These are phyloP conservation scores for Todiramphus saurophagus DNA, from an alignment of 2,113 vertebrate genomes.

Conservation along the genomic window DNA sequence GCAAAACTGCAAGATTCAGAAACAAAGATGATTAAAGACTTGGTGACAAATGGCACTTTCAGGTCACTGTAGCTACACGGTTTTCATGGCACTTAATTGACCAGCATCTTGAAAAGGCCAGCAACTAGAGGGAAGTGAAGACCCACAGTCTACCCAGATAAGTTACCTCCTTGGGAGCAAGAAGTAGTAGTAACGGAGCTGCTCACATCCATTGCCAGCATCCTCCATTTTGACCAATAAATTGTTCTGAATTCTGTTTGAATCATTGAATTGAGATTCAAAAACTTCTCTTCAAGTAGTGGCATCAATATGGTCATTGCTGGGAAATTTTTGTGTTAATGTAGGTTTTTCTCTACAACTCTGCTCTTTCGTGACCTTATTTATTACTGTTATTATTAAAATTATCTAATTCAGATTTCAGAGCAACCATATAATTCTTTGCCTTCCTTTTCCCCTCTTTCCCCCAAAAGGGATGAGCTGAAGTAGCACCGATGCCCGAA, in stretches of 20 bases:
- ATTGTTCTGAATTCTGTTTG: not conserved
- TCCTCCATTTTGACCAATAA: not conserved
- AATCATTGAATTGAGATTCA: not conserved
- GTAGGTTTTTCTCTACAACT: not conserved
- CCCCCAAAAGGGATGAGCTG: fast-evolving
- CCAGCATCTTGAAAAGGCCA: not conserved
- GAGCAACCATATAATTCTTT: not conserved
- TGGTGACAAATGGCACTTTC: not conserved
- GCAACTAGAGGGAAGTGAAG: not conserved
- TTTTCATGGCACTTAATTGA: not conserved
- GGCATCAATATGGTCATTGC: not conserved
- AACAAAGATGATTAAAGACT: not conserved
- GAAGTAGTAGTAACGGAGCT: not conserved
- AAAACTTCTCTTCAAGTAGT: not conserved
- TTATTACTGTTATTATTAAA: not conserved
- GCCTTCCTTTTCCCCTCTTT: not conserved
- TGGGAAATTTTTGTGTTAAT: not conserved
- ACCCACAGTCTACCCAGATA: not conserved
- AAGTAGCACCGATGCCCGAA: not conserved
- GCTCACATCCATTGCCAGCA: not conserved
- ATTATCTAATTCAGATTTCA: not conserved
- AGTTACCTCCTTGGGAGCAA: not conserved
- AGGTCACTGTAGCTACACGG: not conserved
- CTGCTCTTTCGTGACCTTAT: not conserved
- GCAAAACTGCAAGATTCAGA: not conserved